A percentile compares a stretch with the other conserved stretches of the same genome.
Conservation (phyloP, 2,888 invertebrate species). For the Spialia ferax region DNA sequence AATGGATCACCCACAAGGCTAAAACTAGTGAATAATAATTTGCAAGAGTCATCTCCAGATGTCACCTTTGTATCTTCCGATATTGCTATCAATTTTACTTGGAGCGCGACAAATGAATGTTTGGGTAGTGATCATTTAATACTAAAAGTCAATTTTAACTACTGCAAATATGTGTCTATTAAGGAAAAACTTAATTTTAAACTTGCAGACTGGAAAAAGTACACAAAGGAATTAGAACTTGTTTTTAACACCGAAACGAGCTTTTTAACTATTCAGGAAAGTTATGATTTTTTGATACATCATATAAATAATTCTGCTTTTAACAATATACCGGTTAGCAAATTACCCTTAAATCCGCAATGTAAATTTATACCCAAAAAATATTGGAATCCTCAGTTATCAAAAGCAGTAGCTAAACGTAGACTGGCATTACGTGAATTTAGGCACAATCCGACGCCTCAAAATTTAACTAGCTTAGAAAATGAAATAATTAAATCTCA, state of each 20-base stretch:
- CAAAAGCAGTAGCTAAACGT: conserved; percentile 26
- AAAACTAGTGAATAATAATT: too few relatives aligned
- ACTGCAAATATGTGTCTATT: too few relatives aligned
- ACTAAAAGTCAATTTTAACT: conserved; percentile 22
- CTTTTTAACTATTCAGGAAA: too few relatives aligned
- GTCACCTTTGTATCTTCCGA: conserved; percentile 5
- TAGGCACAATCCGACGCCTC: conserved; percentile 16
- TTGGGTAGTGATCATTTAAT: conserved; percentile 40
- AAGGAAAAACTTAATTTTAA: too few relatives aligned
- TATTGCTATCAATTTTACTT: conserved; percentile 32
- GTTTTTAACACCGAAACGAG: too few relatives aligned
- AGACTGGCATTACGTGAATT: conserved; percentile 9
- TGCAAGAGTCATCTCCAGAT: too few relatives aligned
- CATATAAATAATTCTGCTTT: not conserved
- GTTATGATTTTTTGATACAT: too few relatives aligned
- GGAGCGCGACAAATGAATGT: conserved; percentile 33
- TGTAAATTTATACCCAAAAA: conserved; percentile 6
- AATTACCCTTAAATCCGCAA: not conserved
- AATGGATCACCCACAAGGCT: too few relatives aligned
- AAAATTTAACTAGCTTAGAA: conserved; percentile 10
- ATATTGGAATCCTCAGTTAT: conserved; percentile 14
- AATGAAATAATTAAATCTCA: not conserved
- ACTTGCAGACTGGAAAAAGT: too few relatives aligned
- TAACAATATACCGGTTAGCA: conserved; percentile 1
- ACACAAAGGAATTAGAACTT: too few relatives aligned